Evolutionary conservation across 1,140 invertebrate genomes (phyloP).

Genomic region (Psix sp.): DNA sequence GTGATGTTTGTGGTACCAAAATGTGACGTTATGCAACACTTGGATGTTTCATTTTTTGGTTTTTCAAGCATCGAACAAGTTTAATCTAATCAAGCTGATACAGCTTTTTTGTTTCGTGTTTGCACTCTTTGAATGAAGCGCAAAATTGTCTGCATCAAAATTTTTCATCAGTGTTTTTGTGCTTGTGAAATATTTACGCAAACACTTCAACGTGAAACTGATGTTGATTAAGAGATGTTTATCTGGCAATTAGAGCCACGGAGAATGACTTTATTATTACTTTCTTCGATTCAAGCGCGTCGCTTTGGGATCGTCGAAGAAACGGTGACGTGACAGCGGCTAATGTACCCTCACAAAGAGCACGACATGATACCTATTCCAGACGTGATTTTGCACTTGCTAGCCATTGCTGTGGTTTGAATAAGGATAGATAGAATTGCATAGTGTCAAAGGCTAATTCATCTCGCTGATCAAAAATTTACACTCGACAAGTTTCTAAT

Average conservation of each 20-base stretch:
- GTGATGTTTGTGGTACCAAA: too few relatives aligned
- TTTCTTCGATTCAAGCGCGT: conserved; percentile 21
- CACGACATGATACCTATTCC: conserved; percentile 41
- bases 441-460: conserved; percentile 43
- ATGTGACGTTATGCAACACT: conserved; percentile 12
- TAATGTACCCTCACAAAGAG: conserved; percentile 34
- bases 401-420: conserved; percentile 15
- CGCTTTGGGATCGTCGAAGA: conserved; percentile 15
- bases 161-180: conserved; percentile 1
- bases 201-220: conserved; percentile 22
- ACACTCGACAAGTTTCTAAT: conserved; percentile 23
- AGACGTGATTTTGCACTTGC: conserved; percentile 46
- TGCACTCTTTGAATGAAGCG: too few relatives aligned
- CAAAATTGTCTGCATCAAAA: too few relatives aligned
- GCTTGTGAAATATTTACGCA: conserved; percentile 1
- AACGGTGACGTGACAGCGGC: conserved; percentile 30
- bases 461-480: conserved; percentile 22
- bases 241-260: conserved; percentile 27
- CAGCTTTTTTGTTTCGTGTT: too few relatives aligned
- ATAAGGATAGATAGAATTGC: conserved; percentile 38
- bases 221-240: conserved; percentile 34
- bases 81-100: too few relatives aligned
- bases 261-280: conserved; percentile 42
- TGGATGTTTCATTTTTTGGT: neutral
- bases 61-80: too few relatives aligned